Percentiles rank a stretch among this genome's conserved stretches.
Evolutionary conservation across 2,113 vertebrate species (phyloP).

Genomic region (Coryphaenoides rupestris): DNA sequence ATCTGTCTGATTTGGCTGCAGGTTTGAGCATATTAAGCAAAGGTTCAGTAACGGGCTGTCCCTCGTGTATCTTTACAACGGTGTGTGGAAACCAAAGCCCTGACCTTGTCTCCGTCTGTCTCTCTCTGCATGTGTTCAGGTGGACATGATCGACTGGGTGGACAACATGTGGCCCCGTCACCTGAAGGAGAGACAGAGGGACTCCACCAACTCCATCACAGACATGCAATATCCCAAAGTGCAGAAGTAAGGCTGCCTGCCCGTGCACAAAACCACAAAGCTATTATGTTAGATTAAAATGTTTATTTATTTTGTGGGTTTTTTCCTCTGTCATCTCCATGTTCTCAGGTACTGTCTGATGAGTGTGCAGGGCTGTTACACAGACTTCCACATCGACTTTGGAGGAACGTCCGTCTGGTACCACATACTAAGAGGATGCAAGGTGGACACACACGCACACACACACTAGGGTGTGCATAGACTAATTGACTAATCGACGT

Average conservation of each 20-base stretch:
- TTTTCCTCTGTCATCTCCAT: background rate
- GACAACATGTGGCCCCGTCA: slow-evolving; percentile 99
- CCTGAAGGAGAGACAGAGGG: slow-evolving; percentile 92
- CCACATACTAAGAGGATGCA: slow-evolving; percentile 91
- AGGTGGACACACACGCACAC: slow-evolving; percentile 70
- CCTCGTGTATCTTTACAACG: slow-evolving; percentile 1
- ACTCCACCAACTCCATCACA: slow-evolving; percentile 92
- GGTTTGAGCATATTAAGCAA: too few species aligned
- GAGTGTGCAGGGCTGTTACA: slow-evolving; percentile 98
- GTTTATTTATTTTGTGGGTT: too few species aligned
- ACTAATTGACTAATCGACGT: too few species aligned
- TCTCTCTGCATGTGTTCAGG: slow-evolving; percentile 63
- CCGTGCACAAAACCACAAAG: background rate
- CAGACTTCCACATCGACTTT: slow-evolving; percentile 97
- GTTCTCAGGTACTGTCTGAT: slow-evolving; percentile 91
- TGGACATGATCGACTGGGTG: slow-evolving; percentile 97
- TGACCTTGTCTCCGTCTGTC: too few species aligned
- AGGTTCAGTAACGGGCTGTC: too few species aligned
- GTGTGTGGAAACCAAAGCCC: too few species aligned
- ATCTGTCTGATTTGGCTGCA: too few species aligned
- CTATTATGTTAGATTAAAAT: background rate
- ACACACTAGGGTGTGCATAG: too few species aligned
- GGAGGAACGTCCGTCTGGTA: slow-evolving; percentile 98
- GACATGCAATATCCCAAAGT: slow-evolving; percentile 99
- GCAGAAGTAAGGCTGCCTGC: slow-evolving; percentile 79